Evolutionary conservation across 2,113 vertebrate species (phyloP), one percentile per base, ranked within the genome.

Genomic region (Tapirus terrestris): DNA sequence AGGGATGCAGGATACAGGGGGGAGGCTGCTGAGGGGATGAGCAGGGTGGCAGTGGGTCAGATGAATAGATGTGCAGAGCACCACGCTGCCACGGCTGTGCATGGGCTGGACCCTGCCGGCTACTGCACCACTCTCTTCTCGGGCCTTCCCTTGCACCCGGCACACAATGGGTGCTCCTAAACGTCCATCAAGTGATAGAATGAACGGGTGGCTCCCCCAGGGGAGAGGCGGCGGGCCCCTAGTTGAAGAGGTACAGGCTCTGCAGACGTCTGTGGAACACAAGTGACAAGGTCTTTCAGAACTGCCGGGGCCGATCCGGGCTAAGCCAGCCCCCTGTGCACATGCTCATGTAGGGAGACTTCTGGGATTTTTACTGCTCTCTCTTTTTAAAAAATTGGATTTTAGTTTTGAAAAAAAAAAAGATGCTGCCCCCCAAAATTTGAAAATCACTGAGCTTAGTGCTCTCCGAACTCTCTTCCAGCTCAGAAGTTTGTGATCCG

Each of bases 241-340:
- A 16, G 63, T 27, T 27, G 17, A 27, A 36, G 63, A n/a, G 18
- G 36, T 51, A 16, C 3, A 11, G 45, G 20, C 21, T 67, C 12
- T 48, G 36, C 21, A 68, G 72, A 43, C 29, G 18, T 27, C 29
- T 53, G 45, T 27, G 43, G 76, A 3, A 1, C 29, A 48, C 1
- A 18, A 23, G 6, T 18, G 12, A 58, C 2, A 5, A 48, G 33
- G 67, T 76, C 7, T 31, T 43, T 45, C 43, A 58, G 51, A 27
- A 43, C 86, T 17, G 17, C 51, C 27, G 14, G 6, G 17, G 21
- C 39, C 18, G 9, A 2, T 81, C 27, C 7, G 5, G 65, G 56
- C 11, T n/a, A 45, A 53, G 5, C 25, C 16, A 4, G 0, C 31
- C 8, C 18, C 18, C 36, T 39, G 17, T 5, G 4, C 36, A 16